Evolutionary conservation across 1,140 invertebrate genomes (phyloP).

Genomic region (Steinernema khuongi): DNA sequence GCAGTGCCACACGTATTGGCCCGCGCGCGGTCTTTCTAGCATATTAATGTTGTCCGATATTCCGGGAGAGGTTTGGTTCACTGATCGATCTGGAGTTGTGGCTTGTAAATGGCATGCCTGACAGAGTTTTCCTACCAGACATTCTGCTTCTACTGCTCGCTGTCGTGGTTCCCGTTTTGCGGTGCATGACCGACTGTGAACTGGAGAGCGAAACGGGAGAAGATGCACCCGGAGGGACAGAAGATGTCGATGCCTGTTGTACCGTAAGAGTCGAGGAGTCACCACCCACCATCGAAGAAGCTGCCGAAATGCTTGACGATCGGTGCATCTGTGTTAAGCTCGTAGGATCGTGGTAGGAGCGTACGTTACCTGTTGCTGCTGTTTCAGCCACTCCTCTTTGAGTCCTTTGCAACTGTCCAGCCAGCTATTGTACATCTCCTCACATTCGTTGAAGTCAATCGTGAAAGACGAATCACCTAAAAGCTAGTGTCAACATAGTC

Average conservation of each 20-base stretch:
- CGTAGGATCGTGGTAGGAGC: not conserved
- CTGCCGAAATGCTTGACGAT: not conserved
- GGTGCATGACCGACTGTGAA: not conserved
- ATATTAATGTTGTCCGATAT: not conserved
- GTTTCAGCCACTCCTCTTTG: not conserved
- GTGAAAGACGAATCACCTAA: not conserved
- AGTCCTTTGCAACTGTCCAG: not conserved
- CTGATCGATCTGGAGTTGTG: not conserved
- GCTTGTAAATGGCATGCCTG: not conserved
- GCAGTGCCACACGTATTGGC: not conserved
- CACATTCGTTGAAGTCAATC: conserved; percentile 4
- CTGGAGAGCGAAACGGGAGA: not conserved
- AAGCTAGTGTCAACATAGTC: not conserved
- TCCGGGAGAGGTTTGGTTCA: not conserved
- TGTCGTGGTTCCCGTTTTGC: not conserved
- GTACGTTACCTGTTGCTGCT: not conserved
- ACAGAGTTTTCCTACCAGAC: not conserved
- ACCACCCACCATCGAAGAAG: conserved; percentile 6
- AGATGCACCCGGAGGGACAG: not conserved
- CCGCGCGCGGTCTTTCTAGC: not conserved
- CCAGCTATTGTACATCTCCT: not conserved
- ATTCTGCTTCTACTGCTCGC: not conserved
- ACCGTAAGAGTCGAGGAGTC: not conserved
- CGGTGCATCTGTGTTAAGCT: not conserved
- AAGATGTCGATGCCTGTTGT: not conserved